Percentiles rank a stretch among this genome's conserved stretches.
Conservation (phyloP, 2,113 vertebrate genomes). For the Corythoichthys haematopterus region DNA sequence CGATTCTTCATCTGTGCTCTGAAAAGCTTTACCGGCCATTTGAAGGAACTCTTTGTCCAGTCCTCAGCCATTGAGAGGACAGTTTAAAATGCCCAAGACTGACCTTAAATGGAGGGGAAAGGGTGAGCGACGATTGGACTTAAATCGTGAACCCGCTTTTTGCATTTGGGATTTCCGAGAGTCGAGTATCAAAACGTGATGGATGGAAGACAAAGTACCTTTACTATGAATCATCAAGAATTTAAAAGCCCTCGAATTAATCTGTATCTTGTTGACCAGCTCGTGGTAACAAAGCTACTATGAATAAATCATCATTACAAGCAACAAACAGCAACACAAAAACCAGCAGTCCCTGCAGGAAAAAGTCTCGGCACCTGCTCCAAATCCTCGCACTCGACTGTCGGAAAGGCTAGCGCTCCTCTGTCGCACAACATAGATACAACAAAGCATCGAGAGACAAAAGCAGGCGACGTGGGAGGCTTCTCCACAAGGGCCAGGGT, state of each 20-base stretch:
- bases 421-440: slow-evolving; percentile 13
- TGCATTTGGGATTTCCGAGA: slow-evolving; percentile 7
- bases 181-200: neutral
- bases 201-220: neutral
- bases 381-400: slow-evolving; percentile 24
- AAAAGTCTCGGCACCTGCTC: slow-evolving; percentile 40
- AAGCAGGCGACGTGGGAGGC: slow-evolving; percentile 63
- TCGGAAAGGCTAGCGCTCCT: slow-evolving; percentile 36
- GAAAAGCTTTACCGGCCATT: slow-evolving; percentile 76
- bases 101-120: slow-evolving; percentile 56
- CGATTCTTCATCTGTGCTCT: slow-evolving; percentile 65
- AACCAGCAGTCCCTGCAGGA: slow-evolving; percentile 29
- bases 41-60: slow-evolving; percentile 74
- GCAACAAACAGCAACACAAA: slow-evolving; percentile 16
- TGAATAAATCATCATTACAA: slow-evolving; percentile 1
- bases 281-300: neutral
- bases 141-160: slow-evolving; percentile 63
- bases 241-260: neutral
- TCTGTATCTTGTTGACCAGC: neutral
- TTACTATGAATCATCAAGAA: neutral
- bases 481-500: slow-evolving; percentile 55
- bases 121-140: slow-evolving; percentile 53
- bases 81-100: slow-evolving; percentile 67
- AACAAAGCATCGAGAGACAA: slow-evolving; percentile 42
- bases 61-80: slow-evolving; percentile 63